Evolutionary conservation across 2,797 vertebrate species (phyloP).

Genomic region (Myripristis murdjan): DNA sequence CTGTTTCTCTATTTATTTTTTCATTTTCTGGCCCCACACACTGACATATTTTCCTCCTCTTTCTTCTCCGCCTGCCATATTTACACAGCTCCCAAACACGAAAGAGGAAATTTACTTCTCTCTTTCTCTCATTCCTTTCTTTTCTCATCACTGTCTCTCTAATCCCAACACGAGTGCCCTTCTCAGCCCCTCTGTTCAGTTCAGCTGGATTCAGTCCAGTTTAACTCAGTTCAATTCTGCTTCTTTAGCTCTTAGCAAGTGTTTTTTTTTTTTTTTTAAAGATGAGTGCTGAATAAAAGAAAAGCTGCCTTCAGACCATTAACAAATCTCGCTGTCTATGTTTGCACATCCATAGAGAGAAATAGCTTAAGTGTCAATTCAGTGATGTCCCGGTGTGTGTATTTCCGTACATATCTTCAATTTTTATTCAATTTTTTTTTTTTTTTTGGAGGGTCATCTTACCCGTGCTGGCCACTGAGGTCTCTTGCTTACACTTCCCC

Average conservation of each 20-base stretch:
- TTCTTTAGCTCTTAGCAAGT: conserved; percentile 14
- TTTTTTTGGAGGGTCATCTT: conserved; percentile 75
- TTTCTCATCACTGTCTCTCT: not conserved
- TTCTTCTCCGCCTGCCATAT: conserved; percentile 16
- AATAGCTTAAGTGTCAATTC: no score
- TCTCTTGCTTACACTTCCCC: conserved; percentile 91
- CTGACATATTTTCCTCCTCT: not conserved
- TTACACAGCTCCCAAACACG: conserved; percentile 10
- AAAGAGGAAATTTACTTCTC: conserved; percentile 4
- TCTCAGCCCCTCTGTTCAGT: not conserved
- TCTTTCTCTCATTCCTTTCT: conserved; percentile 2
- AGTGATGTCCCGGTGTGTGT: conserved; percentile 6
- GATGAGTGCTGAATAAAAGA: conserved; percentile 2
- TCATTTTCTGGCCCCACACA: no score
- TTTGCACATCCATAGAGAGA: no score
- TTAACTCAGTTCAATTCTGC: conserved; percentile 14
- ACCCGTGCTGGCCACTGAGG: conserved; percentile 87
- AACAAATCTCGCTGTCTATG: not conserved
- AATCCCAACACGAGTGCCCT: not conserved
- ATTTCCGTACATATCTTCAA: conserved; percentile 2
- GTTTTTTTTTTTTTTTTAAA: not conserved
- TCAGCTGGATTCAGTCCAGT: conserved; percentile 17
- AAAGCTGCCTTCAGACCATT: conserved; percentile 4
- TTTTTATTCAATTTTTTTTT: not conserved
- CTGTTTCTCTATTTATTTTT: no score